Evolutionary conservation across 2,888 invertebrate genomes (phyloP).

Genomic region (Melanargia galathea): DNA sequence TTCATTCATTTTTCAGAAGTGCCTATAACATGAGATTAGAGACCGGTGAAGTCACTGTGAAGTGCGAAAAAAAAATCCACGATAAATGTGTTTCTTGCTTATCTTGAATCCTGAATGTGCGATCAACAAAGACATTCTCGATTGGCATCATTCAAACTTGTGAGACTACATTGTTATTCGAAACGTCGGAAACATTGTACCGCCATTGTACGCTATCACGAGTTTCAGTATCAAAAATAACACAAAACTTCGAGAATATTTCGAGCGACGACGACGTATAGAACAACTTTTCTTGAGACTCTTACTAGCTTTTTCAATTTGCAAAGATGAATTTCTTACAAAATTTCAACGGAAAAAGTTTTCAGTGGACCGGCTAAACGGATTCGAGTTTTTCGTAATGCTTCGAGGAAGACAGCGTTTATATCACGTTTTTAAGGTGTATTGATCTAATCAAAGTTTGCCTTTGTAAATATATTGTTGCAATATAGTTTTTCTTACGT

Average conservation of each 20-base stretch:
- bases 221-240: conserved; percentile 20
- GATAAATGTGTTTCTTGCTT: too few relatives aligned
- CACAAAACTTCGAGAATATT: conserved; percentile 28
- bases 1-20: too few relatives aligned
- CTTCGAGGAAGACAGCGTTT: not conserved
- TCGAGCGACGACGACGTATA: conserved; percentile 29
- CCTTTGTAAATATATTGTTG: not conserved
- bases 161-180: conserved; percentile 10
- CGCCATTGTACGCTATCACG: conserved; percentile 12
- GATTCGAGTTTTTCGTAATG: conserved; percentile 34
- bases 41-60: too few relatives aligned
- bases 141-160: conserved; percentile 13
- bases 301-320: conserved; percentile 45
- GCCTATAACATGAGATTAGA: too few relatives aligned
- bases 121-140: not conserved
- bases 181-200: conserved; percentile 15
- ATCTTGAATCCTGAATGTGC: too few relatives aligned
- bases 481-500: too few relatives aligned
- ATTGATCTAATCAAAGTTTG: not conserved
- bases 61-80: too few relatives aligned
- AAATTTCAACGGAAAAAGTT: conserved; percentile 41
- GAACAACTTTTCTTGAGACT: conserved; percentile 37
- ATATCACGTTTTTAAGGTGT: conserved; percentile 5
- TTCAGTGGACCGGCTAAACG: conserved; percentile 34
- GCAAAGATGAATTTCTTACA: conserved; percentile 45